Conservation (phyloP, 2,888 invertebrate genomes). For the Chymomyza caudatula region DNA sequence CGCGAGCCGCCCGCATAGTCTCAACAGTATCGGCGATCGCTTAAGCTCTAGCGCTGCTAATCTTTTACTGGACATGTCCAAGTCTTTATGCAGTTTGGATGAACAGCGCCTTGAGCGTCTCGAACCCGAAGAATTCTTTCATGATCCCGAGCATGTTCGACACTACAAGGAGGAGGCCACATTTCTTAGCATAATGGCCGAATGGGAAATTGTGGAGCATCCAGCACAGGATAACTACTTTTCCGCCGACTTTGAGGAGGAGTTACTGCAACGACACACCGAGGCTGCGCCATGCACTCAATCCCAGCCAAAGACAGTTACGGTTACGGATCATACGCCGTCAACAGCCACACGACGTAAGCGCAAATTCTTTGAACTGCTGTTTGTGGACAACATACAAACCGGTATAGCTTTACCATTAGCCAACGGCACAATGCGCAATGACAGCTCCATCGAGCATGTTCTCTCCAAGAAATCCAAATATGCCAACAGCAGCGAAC, state of each 20-base stretch:
- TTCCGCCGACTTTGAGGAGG: conserved; percentile 76
- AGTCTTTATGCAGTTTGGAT: conserved; percentile 55
- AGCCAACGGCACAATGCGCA: background rate
- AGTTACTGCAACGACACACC: conserved; percentile 52
- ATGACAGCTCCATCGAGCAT: background rate
- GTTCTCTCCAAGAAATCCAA: conserved; percentile 55
- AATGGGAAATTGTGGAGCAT: conserved; percentile 76
- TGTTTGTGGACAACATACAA: conserved; percentile 63
- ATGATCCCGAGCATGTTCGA: conserved; percentile 76
- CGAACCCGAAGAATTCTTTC: conserved; percentile 77
- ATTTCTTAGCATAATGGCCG: conserved; percentile 74
- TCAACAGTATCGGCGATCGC: conserved; percentile 9
- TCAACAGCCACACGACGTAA: conserved; percentile 21
- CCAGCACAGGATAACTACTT: conserved; percentile 71
- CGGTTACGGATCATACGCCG: too few relatives aligned
- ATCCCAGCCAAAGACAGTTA: conserved; percentile 5
- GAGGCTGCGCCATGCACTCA: background rate
- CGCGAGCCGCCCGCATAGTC: conserved; percentile 77
- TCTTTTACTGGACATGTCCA: conserved; percentile 41
- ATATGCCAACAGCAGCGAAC: conserved; percentile 38
- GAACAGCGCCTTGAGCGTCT: conserved; percentile 61
- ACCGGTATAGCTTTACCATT: conserved; percentile 61
- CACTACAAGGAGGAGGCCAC: conserved; percentile 74
- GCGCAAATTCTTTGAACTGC: conserved; percentile 58
- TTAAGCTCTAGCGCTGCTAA: background rate